phyloP scores from a whole-genome alignment of 1,140 invertebrate species.

The Calliphora vicina region DNA sequence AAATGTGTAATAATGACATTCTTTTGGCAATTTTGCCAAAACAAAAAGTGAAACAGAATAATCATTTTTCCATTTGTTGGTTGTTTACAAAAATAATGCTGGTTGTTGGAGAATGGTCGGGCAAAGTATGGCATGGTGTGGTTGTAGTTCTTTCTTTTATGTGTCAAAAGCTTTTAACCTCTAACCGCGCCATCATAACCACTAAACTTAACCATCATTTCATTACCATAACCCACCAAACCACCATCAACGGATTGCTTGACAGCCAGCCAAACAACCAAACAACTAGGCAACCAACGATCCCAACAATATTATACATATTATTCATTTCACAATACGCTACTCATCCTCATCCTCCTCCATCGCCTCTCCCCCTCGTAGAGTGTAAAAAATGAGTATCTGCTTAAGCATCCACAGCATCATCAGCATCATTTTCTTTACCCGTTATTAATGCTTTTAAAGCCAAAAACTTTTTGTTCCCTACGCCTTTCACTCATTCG shows the following conservation, averaged over 20 bases:
- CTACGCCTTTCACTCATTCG: neutral
- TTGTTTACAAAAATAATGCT: neutral
- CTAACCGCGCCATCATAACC: conserved; percentile 8
- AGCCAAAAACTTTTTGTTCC: conserved; percentile 10
- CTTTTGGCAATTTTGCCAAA: neutral
- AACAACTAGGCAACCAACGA: neutral
- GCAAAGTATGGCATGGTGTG: neutral
- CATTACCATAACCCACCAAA: neutral
- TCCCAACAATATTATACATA: neutral
- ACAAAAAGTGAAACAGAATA: neutral
- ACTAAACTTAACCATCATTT: conserved; percentile 10
- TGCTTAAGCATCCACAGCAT: neutral
- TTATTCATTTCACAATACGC: neutral
- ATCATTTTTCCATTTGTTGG: neutral
- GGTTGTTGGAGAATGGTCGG: neutral
- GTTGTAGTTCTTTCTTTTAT: neutral
- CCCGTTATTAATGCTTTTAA: conserved; percentile 10
- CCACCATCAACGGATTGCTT: conserved; percentile 3
- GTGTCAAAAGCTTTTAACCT: conserved; percentile 8
- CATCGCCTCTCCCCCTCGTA: neutral
- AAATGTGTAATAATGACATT: neutral
- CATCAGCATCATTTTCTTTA: neutral
- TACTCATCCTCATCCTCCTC: neutral
- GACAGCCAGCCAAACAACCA: neutral
- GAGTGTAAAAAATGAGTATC: neutral